phyloP scores from a whole-genome alignment of 2,888 invertebrate species.

The Dasysyrphus albostriatus region DNA sequence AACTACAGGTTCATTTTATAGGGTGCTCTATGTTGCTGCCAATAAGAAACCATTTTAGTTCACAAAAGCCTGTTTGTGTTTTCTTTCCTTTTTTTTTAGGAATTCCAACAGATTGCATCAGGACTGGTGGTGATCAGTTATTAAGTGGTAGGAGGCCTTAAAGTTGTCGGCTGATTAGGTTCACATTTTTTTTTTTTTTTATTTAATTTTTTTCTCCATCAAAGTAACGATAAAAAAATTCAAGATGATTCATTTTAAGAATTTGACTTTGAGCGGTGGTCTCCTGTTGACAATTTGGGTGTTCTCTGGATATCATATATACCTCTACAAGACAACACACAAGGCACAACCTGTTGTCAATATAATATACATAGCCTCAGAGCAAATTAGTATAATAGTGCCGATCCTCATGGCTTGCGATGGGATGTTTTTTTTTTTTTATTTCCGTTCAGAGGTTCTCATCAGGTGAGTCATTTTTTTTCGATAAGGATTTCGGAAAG shows the following conservation, averaged over 20 bases:
- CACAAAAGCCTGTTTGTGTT: neutral
- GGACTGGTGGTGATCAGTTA: slow-evolving; percentile 67
- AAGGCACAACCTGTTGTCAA: slow-evolving; percentile 36
- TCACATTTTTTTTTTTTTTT: slow-evolving; percentile 61
- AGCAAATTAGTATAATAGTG: slow-evolving; percentile 52
- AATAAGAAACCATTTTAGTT: neutral
- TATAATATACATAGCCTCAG: slow-evolving; percentile 33
- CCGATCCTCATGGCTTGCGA: slow-evolving; percentile 48
- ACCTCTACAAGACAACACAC: slow-evolving; percentile 13
- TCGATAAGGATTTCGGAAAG: slow-evolving; percentile 70
- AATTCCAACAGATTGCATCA: slow-evolving; percentile 54
- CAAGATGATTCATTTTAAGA: slow-evolving; percentile 70
- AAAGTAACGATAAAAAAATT: slow-evolving; percentile 59
- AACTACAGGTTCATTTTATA: neutral
- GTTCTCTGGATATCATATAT: slow-evolving; percentile 48
- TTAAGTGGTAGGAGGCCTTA: slow-evolving; percentile 72
- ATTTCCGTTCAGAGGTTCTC: slow-evolving; percentile 32
- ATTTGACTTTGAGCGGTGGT: slow-evolving; percentile 63
- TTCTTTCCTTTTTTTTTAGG: slow-evolving; percentile 26
- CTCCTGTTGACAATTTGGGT: slow-evolving; percentile 73
- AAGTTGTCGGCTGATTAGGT: slow-evolving; percentile 70
- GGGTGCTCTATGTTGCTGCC: neutral
- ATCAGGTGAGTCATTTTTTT: slow-evolving; percentile 60
- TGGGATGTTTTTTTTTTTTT: slow-evolving; percentile 15
- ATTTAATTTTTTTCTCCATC: slow-evolving; percentile 64